A percentile compares a stretch with the other conserved stretches of the same genome.
phyloP scores from a whole-genome alignment of 2,888 invertebrate genomes.

The Drosophila paranaensis region DNA sequence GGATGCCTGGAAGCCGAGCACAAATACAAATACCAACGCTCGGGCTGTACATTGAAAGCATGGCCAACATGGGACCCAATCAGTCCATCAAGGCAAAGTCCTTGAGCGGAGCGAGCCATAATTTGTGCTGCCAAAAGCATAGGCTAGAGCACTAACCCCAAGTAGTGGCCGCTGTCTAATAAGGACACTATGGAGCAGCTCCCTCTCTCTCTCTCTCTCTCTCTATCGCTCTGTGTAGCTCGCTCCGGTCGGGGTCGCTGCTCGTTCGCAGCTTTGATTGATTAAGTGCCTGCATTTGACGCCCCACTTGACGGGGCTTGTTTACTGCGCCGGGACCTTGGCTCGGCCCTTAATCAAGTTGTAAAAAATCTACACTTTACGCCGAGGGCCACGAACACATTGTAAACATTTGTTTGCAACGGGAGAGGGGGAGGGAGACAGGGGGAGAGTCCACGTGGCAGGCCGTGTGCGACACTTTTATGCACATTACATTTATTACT shows the following conservation, averaged over 20 bases:
- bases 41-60: constrained; percentile 19
- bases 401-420: constrained; percentile 58
- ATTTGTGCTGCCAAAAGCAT: constrained; percentile 76
- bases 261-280: constrained; percentile 63
- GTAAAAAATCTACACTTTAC: constrained; percentile 62
- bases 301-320: constrained; percentile 56
- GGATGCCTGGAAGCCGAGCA: constrained; percentile 7
- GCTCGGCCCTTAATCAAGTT: constrained; percentile 54
- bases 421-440: neutral
- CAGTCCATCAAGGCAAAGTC: constrained; percentile 55
- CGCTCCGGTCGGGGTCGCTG: neutral
- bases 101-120: constrained; percentile 57
- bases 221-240: neutral
- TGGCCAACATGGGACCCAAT: constrained; percentile 43
- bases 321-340: constrained; percentile 31
- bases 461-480: constrained; percentile 46
- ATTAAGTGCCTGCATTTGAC: constrained; percentile 77
- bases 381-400: constrained; percentile 46
- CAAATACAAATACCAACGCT: constrained; percentile 25
- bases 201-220: neutral
- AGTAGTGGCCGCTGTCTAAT: constrained; percentile 50
- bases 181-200: constrained; percentile 51
- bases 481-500: constrained; percentile 75
- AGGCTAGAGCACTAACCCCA: constrained; percentile 35
- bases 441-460: constrained; percentile 11